Base-by-base conservation (phyloP, 2,113 vertebrate genomes). In the Chroicocephalus ridibundus region DNA sequence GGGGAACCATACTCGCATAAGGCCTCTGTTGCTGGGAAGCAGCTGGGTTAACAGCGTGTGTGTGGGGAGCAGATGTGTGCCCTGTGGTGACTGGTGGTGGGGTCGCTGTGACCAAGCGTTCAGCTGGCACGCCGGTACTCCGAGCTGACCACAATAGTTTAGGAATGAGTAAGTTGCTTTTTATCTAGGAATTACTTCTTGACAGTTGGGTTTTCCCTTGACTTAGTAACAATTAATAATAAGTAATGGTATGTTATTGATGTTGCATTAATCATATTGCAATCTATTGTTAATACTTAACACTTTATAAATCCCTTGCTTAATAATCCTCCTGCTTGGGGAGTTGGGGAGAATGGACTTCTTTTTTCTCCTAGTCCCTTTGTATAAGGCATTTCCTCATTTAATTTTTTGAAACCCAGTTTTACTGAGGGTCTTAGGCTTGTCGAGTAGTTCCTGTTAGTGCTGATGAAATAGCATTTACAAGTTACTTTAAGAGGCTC, bases 1-100 rank as follows among this genome's bases (percentile, higher is more conserved):
- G 2, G 1, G 31, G 19, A 86, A 11, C 0, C 1, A 2, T 18
- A 3, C 17, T 29, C 19, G 5, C 6, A 0, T 1, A 6, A 31
- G 9, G 42, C 8, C 10, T 10, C 10, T 4, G 40, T 5, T 18
- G 69, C 8, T 0, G 1, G 79, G 34, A 32, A 55, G n/a, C 74
- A 52, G 71, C 54, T 69, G 88, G 57, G 42, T 9, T 27, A 5
- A 1, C 27, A 10, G 31, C 4, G 32, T 5, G 16, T 10, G 5
- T 25, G 29, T 1, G 9, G 1, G 71, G 24, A 7, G 15, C n/a
- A 26, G 44, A 5, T 13, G 17, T 40, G 36, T 47, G 47, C 38
- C 29, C 32, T 0, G 2, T 2, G 12, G 49, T 15, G 42, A 13
- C 31, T 7, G 18, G 2, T 3, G 27, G 26, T 15, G 13, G 11